phyloP scores from a whole-genome alignment of 2,113 vertebrate genomes.

The Anser brachyrhynchus region DNA sequence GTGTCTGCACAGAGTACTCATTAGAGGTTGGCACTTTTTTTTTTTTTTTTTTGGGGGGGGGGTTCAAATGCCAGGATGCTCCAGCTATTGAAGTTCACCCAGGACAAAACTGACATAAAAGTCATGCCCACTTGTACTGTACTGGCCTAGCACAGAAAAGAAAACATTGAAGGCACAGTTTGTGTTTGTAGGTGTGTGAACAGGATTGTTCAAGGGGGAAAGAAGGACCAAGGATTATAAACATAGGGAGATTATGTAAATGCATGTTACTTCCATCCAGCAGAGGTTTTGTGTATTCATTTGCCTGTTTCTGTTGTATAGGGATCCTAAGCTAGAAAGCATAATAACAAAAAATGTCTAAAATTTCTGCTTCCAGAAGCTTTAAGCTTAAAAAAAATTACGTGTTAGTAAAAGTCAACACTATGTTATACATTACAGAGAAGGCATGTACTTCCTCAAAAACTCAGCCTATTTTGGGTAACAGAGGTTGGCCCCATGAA shows the following conservation, averaged over 20 bases:
- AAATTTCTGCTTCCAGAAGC: neutral
- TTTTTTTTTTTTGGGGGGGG: neutral
- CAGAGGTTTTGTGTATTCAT: neutral
- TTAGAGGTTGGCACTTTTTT: neutral
- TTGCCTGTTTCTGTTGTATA: neutral
- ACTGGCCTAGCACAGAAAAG: neutral
- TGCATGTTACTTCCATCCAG: neutral
- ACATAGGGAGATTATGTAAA: neutral
- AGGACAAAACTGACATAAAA: neutral
- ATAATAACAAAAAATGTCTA: neutral
- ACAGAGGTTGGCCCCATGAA: neutral
- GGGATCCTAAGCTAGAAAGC: neutral
- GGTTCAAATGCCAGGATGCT: neutral
- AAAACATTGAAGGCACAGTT: neutral
- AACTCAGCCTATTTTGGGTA: neutral
- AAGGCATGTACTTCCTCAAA: neutral
- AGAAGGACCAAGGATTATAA: neutral
- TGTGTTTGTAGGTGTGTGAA: neutral
- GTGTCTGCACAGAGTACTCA: accelerated
- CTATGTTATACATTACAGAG: neutral
- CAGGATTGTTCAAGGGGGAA: neutral
- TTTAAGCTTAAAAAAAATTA: neutral
- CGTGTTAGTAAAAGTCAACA: neutral
- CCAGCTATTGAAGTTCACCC: neutral
- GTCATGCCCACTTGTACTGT: neutral